A percentile compares a stretch with the other conserved stretches of the same genome.
phyloP scores from a whole-genome alignment of 2,888 invertebrate species.

The Mythimna albipuncta region DNA sequence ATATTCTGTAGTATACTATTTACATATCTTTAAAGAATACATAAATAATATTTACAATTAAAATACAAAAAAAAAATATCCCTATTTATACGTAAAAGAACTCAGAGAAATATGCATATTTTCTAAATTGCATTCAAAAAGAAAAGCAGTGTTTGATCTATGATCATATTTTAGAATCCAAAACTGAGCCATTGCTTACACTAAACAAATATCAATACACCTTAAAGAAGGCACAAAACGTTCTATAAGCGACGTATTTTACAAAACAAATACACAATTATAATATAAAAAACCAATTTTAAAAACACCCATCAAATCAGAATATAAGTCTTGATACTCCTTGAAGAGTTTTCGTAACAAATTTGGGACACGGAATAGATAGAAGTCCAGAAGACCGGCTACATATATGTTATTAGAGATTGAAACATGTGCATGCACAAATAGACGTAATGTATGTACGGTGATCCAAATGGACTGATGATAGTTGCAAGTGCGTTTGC shows the following conservation, averaged over 20 bases:
- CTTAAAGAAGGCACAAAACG: neutral
- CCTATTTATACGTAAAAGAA: too few species aligned
- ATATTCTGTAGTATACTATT: too few species aligned
- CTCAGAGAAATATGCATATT: too few species aligned
- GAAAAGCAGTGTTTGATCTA: too few species aligned
- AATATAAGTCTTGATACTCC: constrained; percentile 30
- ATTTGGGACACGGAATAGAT: constrained; percentile 2
- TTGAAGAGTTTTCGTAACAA: constrained; percentile 34
- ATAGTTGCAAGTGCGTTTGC: too few species aligned
- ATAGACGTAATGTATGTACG: too few species aligned
- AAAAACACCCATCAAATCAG: constrained; percentile 37
- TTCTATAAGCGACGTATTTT: neutral
- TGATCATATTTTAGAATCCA: neutral
- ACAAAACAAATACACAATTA: constrained; percentile 1
- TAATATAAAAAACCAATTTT: constrained; percentile 17
- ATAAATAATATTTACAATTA: too few species aligned
- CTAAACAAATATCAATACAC: neutral
- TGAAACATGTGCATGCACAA: neutral
- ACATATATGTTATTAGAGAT: neutral
- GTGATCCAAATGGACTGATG: too few species aligned
- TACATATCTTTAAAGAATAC: too few species aligned
- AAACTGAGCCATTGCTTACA: neutral
- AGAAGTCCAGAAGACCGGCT: neutral
- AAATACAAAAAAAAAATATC: too few species aligned
- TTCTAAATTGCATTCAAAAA: too few species aligned